A percentile compares a stretch with the other conserved stretches of the same genome.
These are phyloP conservation scores for Anser cygnoides DNA, from an alignment of 2,113 vertebrate genomes.

Conservation along the genomic window DNA sequence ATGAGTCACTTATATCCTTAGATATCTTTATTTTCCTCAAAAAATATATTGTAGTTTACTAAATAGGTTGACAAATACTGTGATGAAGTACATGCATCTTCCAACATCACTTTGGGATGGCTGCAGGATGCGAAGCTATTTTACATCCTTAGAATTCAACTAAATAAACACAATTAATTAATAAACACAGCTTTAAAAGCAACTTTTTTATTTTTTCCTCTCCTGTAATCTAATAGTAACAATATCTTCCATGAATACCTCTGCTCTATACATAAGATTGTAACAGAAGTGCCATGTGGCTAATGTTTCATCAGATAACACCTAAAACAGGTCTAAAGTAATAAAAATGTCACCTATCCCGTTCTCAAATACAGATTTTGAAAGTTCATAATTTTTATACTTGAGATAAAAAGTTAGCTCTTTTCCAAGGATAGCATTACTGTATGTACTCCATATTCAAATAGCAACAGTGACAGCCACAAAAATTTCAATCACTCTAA, in stretches of 20 bases:
- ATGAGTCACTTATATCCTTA: neutral
- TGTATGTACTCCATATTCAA: neutral
- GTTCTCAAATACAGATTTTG: neutral
- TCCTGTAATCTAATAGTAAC: neutral
- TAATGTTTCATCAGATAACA: neutral
- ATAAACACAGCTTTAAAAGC: neutral
- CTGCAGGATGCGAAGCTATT: neutral
- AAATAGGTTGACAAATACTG: neutral
- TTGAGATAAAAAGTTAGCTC: neutral
- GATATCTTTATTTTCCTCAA: neutral
- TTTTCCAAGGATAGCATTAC: neutral
- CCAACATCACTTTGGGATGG: neutral
- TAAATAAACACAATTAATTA: neutral
- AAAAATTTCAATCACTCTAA: neutral
- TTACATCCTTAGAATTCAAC: neutral
- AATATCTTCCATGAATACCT: neutral
- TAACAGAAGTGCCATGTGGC: rapidly evolving
- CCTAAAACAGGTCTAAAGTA: neutral
- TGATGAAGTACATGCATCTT: neutral
- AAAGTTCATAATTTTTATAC: neutral
- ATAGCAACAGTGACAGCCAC: neutral
- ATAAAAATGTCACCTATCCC: neutral
- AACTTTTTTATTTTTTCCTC: rapidly evolving
- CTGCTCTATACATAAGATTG: neutral
- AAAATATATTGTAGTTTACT: neutral